Conservation (phyloP, 2,888 invertebrate genomes). For the Iphiclides podalirius region DNA sequence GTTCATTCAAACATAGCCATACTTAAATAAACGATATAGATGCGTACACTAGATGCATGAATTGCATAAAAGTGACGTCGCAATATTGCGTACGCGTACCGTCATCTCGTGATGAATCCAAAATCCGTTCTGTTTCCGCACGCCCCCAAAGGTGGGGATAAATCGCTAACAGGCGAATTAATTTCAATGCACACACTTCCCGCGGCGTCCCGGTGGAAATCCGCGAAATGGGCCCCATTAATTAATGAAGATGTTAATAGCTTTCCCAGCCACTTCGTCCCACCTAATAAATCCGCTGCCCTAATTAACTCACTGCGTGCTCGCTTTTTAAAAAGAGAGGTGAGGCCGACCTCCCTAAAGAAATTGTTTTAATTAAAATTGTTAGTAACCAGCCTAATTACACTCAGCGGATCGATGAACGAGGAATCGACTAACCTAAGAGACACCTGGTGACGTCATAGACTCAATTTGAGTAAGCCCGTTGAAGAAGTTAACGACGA, state of each 20-base stretch:
- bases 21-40: too few species aligned
- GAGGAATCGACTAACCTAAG: too few species aligned
- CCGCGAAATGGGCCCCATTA: slow-evolving; percentile 32
- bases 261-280: slow-evolving; percentile 11
- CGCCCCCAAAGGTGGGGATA: slow-evolving; percentile 36
- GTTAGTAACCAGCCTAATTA: background rate
- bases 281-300: slow-evolving; percentile 1
- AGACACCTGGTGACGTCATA: too few species aligned
- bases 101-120: too few species aligned
- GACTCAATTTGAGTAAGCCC: too few species aligned
- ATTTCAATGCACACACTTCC: background rate
- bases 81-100: too few species aligned
- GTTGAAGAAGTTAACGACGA: too few species aligned
- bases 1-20: too few species aligned
- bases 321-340: background rate
- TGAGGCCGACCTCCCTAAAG: background rate
- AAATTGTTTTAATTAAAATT: background rate
- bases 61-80: too few species aligned
- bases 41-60: too few species aligned
- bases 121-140: slow-evolving; percentile 16
- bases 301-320: slow-evolving; percentile 4
- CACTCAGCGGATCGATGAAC: too few species aligned
- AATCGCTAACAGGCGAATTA: slow-evolving; percentile 53
- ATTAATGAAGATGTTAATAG: slow-evolving; percentile 34
- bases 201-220: slow-evolving; percentile 9